Conservation (phyloP, 2,113 vertebrate genomes). For the Alectura lathami region DNA sequence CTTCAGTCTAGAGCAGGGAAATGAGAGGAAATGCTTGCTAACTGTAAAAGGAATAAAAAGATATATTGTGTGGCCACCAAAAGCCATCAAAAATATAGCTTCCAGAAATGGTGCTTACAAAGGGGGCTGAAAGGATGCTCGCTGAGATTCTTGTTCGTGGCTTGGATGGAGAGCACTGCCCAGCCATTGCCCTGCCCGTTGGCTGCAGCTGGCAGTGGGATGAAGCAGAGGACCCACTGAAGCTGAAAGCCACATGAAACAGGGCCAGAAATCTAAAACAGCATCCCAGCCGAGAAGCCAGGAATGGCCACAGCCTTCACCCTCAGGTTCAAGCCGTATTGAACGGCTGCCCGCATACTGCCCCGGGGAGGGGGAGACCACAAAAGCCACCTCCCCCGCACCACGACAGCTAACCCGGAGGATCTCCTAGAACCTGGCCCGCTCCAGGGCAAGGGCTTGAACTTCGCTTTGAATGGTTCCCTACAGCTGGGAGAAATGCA, state of each 20-base stretch:
- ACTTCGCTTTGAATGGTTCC: neutral
- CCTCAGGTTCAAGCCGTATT: fast-evolving
- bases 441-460: neutral
- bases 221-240: fast-evolving
- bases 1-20: neutral
- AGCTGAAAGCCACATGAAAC: neutral
- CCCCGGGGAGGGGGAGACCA: neutral
- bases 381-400: too few relatives aligned
- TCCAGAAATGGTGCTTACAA: neutral
- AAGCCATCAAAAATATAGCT: neutral
- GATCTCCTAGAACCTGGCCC: neutral
- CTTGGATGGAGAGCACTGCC: neutral
- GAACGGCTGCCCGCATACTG: too few relatives aligned
- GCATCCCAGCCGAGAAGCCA: too few relatives aligned
- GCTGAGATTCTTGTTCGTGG: neutral
- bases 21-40: neutral
- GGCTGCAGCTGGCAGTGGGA: neutral
- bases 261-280: neutral
- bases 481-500: fast-evolving
- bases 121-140: neutral
- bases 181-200: neutral
- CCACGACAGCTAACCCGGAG: fast-evolving
- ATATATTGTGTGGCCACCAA: neutral
- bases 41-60: neutral
- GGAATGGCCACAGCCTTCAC: neutral